These are phyloP conservation scores for Eumerus sabulonum DNA, from an alignment of 2,888 invertebrate species.

Conservation along the genomic window DNA sequence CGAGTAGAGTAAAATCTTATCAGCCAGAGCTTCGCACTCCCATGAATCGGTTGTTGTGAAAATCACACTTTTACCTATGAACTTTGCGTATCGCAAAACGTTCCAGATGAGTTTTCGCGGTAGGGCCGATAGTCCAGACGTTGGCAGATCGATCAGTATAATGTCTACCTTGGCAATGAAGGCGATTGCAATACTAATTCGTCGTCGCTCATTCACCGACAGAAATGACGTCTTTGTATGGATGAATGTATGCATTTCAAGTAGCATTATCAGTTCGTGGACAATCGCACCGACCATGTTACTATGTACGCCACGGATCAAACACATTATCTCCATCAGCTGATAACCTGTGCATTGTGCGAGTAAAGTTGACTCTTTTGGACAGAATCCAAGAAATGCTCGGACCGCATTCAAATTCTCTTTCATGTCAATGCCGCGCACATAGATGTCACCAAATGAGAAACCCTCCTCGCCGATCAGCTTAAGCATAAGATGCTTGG, in stretches of 20 bases:
- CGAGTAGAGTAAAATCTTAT: constrained; percentile 88
- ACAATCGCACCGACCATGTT: constrained; percentile 73
- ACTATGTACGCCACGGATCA: constrained; percentile 81
- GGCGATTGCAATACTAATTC: constrained; percentile 85
- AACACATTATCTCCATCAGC: constrained; percentile 82
- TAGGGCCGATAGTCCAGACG: constrained; percentile 82
- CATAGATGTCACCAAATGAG: constrained; percentile 85
- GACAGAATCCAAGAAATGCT: constrained; percentile 82
- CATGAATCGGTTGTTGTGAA: constrained; percentile 91
- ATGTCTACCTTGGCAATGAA: constrained; percentile 84
- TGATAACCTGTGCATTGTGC: constrained; percentile 84
- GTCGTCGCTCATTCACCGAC: constrained; percentile 85
- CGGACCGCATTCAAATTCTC: constrained; percentile 81
- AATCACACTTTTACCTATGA: constrained; percentile 86
- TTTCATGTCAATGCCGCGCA: constrained; percentile 81
- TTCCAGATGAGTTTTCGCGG: constrained; percentile 90
- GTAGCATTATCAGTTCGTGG: constrained; percentile 79
- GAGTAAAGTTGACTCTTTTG: constrained; percentile 85
- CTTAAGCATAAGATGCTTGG: constrained; percentile 91
- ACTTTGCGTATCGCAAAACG: constrained; percentile 83
- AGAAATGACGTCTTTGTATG: constrained; percentile 81
- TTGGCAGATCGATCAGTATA: constrained; percentile 84
- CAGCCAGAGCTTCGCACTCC: constrained; percentile 90
- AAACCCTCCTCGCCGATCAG: constrained; percentile 88
- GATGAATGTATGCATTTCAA: constrained; percentile 82